Evolutionary conservation across 2,888 invertebrate genomes (phyloP).

Genomic region (Oligia strigilis): DNA sequence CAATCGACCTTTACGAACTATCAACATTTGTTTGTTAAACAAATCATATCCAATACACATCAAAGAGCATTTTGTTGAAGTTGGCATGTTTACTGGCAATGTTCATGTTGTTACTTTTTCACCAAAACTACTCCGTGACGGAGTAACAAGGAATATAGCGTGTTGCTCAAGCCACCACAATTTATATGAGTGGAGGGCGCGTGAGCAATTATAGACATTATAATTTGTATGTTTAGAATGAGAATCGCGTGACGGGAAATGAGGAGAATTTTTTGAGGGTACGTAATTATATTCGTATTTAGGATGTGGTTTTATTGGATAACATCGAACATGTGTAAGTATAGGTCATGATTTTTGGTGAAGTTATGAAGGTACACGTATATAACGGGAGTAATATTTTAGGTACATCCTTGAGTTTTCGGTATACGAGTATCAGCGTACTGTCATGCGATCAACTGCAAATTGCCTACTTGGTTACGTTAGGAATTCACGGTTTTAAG

Average conservation of each 20-base stretch:
- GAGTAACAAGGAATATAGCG: slow-evolving; percentile 58
- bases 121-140: slow-evolving; percentile 58
- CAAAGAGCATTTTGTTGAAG: slow-evolving; percentile 46
- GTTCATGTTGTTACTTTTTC: slow-evolving; percentile 62
- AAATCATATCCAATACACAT: slow-evolving; percentile 60
- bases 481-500: neutral
- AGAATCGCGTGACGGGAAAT: slow-evolving; percentile 61
- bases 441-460: neutral
- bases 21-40: slow-evolving; percentile 51
- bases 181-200: slow-evolving; percentile 55
- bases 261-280: slow-evolving; percentile 57
- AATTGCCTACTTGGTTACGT: neutral
- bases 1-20: slow-evolving; percentile 40
- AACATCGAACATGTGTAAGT: slow-evolving; percentile 47
- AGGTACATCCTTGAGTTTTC: neutral
- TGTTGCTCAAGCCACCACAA: slow-evolving; percentile 46
- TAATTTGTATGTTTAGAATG: slow-evolving; percentile 56
- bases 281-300: slow-evolving; percentile 60
- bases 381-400: slow-evolving; percentile 18
- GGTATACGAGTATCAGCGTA: neutral
- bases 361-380: neutral
- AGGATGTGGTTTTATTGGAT: slow-evolving; percentile 61
- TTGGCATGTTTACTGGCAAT: slow-evolving; percentile 66
- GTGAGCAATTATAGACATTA: slow-evolving; percentile 63
- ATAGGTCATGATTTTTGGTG: slow-evolving; percentile 35